Evolutionary conservation across 2,888 invertebrate species (phyloP).

Genomic region (Apoda limacodes): DNA sequence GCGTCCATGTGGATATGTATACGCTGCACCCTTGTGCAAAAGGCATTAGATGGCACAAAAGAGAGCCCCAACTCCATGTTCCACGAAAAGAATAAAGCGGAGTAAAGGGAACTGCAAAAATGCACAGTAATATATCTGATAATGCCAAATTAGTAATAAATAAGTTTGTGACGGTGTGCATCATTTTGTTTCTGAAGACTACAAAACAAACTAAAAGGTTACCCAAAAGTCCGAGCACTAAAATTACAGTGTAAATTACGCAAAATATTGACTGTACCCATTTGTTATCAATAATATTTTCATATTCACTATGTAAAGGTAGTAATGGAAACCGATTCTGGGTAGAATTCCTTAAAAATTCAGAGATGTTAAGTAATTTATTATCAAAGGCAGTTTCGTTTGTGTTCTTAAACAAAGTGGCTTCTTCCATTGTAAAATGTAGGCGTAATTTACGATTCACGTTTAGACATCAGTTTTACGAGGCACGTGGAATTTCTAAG

Average conservation of each 20-base stretch:
- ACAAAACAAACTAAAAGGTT: conserved; percentile 95
- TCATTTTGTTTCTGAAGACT: conserved; percentile 90
- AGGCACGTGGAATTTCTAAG: conserved; percentile 34
- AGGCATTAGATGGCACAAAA: conserved; percentile 92
- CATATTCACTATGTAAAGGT: conserved; percentile 30
- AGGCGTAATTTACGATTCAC: neutral
- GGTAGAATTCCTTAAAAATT: too few relatives aligned
- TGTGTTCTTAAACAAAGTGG: too few relatives aligned
- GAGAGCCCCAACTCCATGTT: conserved; percentile 92
- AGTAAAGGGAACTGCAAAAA: conserved; percentile 95
- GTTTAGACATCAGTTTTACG: conserved; percentile 34
- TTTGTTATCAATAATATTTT: conserved; percentile 74
- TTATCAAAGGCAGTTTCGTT: too few relatives aligned
- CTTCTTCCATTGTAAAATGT: too few relatives aligned
- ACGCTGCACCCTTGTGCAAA: conserved; percentile 96
- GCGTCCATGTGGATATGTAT: conserved; percentile 96
- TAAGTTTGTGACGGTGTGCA: conserved; percentile 98
- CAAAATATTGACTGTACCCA: conserved; percentile 79
- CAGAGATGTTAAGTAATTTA: too few relatives aligned
- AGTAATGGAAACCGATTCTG: too few relatives aligned
- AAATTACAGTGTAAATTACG: conserved; percentile 84
- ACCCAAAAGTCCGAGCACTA: conserved; percentile 89
- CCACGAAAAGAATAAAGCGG: conserved; percentile 93
- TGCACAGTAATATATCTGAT: conserved; percentile 93
- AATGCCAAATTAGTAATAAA: conserved; percentile 97